These are phyloP conservation scores for Cephus sareptanus DNA, from an alignment of 2,888 invertebrate species.

Conservation along the genomic window DNA sequence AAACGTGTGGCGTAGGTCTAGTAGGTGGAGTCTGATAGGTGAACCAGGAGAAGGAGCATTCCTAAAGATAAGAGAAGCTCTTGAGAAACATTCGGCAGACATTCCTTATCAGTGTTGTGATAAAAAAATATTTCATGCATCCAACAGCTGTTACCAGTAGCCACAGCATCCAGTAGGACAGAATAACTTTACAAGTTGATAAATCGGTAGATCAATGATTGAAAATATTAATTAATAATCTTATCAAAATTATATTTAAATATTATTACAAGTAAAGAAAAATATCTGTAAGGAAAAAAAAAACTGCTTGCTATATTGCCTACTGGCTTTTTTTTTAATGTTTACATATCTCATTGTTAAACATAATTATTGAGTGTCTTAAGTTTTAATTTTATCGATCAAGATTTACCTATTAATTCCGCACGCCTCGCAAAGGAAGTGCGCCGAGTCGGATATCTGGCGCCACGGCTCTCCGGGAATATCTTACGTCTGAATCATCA, in stretches of 20 bases:
- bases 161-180: neutral
- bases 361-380: neutral
- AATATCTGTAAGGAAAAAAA: neutral
- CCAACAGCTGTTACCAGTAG: neutral
- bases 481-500: conserved; percentile 57
- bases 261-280: neutral
- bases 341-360: neutral
- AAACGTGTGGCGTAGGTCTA: neutral
- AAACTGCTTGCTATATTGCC: neutral
- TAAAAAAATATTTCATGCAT: neutral
- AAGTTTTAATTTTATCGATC: conserved; percentile 25
- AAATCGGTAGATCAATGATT: neutral
- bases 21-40: neutral
- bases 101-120: neutral
- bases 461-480: conserved; percentile 56
- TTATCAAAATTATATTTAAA: neutral
- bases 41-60: neutral
- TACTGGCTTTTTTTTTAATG: neutral
- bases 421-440: conserved; percentile 45
- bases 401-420: conserved; percentile 32
- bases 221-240: neutral
- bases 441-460: conserved; percentile 52
- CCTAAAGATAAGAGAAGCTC: neutral
- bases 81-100: neutral
- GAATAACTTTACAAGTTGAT: neutral